Base-by-base conservation (phyloP, 2,113 vertebrate species). In the Amblyornis subalaris region DNA sequence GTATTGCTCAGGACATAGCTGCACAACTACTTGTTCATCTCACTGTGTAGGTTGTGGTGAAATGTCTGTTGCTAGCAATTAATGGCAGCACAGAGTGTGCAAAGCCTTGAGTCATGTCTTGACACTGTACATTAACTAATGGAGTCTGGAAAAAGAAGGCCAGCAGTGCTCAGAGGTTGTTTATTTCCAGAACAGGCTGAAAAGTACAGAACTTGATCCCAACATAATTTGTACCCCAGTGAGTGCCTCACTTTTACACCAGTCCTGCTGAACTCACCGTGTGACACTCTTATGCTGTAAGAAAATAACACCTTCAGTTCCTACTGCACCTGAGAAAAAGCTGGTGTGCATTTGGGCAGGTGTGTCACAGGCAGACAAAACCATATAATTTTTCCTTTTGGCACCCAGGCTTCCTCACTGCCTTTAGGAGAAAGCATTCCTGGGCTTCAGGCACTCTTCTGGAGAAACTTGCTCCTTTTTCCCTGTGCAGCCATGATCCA, bases 1-100 rank as follows among this genome's bases (percentile, higher is more conserved):
- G 72, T 9, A 95, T 28, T 95, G 86, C 96, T 72, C 33, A 67
- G 40, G 57, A 60, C 78, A 47, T 4, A 60, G 44, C 18, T n/a
- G 28, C 77, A 53, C 35, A 21, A 4, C 35, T 40, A 6, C 21
- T 69, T 74, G 16, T 7, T 66, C 70, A 4, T 33, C 48, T 61
- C 24, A 0, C 29, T 14, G 9, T 2, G 21, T 6, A 7, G 2
- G 0, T 36, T 38, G 57, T 14, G 62, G 44, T 54, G 67, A 73
- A 73, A 36, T 28, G 40, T 19, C 57, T 53, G 42, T 24, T 67
- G n/a, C 38, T 35, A n/a, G 45, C 28, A 72, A 31, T 53, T 57
- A 25, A 45, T 3, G 90, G 73, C 31, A 88, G 73, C 57, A 77
- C 35, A 74, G 51, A 55, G 40, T 0, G 0, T 57, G 45, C 62